phyloP scores from a whole-genome alignment of 2,113 vertebrate genomes.

The Nymphicus hollandicus region DNA sequence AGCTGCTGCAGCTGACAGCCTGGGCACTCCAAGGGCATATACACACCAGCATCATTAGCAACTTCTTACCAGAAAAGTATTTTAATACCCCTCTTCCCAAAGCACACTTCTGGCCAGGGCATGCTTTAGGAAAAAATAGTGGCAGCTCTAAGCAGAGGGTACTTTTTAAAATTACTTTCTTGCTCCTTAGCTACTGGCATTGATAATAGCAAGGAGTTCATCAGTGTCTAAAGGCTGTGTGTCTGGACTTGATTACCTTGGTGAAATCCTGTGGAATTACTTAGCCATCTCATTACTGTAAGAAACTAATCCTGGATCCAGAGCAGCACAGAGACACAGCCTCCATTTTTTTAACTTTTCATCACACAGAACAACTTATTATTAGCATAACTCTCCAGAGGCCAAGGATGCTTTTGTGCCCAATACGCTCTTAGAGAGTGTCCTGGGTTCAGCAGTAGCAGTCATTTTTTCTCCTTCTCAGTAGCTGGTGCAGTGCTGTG shows the following conservation, averaged over 20 bases:
- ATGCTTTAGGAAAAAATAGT: neutral
- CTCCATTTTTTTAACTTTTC: neutral
- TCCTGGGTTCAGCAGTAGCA: no score
- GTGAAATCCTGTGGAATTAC: slow-evolving; percentile 1
- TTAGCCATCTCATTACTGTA: neutral
- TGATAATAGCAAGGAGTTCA: neutral
- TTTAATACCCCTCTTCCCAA: slow-evolving; percentile 3
- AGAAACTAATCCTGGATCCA: slow-evolving; percentile 18
- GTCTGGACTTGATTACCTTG: neutral
- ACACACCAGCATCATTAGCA: slow-evolving; percentile 15
- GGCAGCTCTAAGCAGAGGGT: neutral
- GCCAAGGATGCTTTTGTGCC: neutral
- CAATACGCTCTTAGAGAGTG: neutral
- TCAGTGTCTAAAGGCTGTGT: neutral
- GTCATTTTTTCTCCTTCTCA: no score
- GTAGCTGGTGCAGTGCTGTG: no score
- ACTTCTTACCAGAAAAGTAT: slow-evolving; percentile 10
- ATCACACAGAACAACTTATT: neutral
- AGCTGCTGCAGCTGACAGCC: slow-evolving; percentile 67
- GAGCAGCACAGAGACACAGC: neutral
- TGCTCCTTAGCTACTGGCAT: neutral
- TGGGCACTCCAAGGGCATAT: slow-evolving; percentile 61
- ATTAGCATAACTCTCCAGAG: neutral
- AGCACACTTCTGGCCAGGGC: neutral
- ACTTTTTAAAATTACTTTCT: neutral